These are phyloP conservation scores for Telenomus remus DNA, from an alignment of 1,140 invertebrate genomes.

Conservation along the genomic window DNA sequence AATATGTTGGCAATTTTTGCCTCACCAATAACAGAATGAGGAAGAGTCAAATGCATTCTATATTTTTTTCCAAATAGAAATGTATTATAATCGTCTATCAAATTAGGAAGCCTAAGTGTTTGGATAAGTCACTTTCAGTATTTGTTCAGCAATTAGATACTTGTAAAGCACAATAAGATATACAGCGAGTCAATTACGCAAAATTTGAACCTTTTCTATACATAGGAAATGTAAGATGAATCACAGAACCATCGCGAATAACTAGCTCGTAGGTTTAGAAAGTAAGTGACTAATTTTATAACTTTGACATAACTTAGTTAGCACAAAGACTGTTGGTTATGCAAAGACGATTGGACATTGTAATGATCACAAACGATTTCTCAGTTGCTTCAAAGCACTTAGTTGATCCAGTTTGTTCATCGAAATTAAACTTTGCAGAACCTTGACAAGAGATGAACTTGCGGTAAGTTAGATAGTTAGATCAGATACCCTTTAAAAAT, in stretches of 20 bases:
- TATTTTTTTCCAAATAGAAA: conserved; percentile 4
- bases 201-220: conserved; percentile 10
- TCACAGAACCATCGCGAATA: conserved; percentile 29
- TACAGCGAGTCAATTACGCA: too few relatives aligned
- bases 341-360: conserved; percentile 12
- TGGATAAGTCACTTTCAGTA: too few relatives aligned
- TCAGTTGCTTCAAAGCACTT: too few relatives aligned
- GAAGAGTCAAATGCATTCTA: conserved; percentile 4
- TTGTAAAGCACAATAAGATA: too few relatives aligned
- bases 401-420: too few relatives aligned
- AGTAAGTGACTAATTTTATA: conserved; percentile 20
- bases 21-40: not conserved
- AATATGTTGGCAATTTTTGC: conserved; percentile 13
- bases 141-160: too few relatives aligned
- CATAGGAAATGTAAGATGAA: not conserved
- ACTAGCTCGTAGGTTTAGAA: conserved; percentile 34
- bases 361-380: not conserved
- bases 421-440: too few relatives aligned
- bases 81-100: conserved; percentile 2
- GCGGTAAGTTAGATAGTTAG: too few relatives aligned
- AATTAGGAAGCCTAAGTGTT: too few relatives aligned
- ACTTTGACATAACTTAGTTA: conserved; percentile 21
- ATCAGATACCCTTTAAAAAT: not conserved
- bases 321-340: not conserved
- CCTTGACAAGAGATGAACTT: too few relatives aligned